A percentile compares a stretch with the other conserved stretches of the same genome.
These are phyloP conservation scores for Protonibea diacanthus DNA, from an alignment of 2,797 vertebrate genomes.

Conservation along the genomic window DNA sequence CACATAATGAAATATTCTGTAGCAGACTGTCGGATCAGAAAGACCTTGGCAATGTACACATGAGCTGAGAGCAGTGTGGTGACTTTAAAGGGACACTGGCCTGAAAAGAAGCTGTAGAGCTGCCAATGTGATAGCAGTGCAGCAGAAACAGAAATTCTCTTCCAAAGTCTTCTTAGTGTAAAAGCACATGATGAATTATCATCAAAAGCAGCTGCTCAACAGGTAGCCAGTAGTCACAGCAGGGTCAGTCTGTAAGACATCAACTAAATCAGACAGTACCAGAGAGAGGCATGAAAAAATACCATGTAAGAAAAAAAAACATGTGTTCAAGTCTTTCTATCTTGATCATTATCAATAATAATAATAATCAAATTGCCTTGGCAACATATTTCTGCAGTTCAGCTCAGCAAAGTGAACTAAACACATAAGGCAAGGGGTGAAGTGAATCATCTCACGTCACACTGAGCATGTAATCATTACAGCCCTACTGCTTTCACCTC, in stretches of 20 bases:
- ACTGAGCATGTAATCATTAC: slow-evolving; percentile 54
- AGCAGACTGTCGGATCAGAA: slow-evolving; percentile 7
- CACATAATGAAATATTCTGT: neutral
- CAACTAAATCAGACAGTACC: neutral
- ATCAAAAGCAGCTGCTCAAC: slow-evolving; percentile 2
- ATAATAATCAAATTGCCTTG: neutral
- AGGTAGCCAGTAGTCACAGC: neutral
- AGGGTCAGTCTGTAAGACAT: slow-evolving; percentile 1
- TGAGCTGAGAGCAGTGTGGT: neutral
- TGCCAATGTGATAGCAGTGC: neutral
- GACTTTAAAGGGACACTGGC: neutral
- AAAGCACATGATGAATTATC: slow-evolving; percentile 1
- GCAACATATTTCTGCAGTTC: neutral
- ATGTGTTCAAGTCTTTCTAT: neutral
- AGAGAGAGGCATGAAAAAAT: neutral
- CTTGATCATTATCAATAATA: neutral
- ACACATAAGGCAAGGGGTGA: slow-evolving; percentile 11
- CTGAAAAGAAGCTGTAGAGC: neutral
- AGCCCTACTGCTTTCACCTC: slow-evolving; percentile 53
- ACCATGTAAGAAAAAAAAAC: too few species aligned
- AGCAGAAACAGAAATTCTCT: neutral
- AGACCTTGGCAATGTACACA: neutral
- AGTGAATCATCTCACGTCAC: slow-evolving; percentile 54
- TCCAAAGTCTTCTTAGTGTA: neutral
- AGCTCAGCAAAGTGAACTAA: slow-evolving; percentile 3